Base-by-base conservation (phyloP, 2,113 vertebrate species). In the Pleuronectes platessa region DNA sequence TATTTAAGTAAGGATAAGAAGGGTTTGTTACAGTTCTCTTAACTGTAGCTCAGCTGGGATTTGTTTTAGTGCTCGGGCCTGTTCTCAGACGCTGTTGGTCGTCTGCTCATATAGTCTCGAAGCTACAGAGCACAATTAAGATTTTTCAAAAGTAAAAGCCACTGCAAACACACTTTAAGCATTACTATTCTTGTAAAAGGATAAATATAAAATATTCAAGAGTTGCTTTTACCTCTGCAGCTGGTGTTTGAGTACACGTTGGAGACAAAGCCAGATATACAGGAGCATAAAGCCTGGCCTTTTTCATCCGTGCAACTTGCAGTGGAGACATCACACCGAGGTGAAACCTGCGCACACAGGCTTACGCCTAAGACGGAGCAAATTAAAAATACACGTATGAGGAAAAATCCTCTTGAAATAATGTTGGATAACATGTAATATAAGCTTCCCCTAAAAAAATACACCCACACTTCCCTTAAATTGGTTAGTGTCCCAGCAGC, bases 221-320 rank as follows among this genome's bases (percentile, higher is more conserved):
- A 35, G 49, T 0, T 4, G 31, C 2, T 26, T 17, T 77, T 74
- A 95, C 94, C 93, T 89, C 1, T 74, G 80, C 94, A 95, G 79
- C 65, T 93, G 31, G 0, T 83, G 70, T 27, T 61, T 53, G 88
- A 81, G 83, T 85, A 91, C 13, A 74, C 9, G 5, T 1, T 24
- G 20, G 73, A 37, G 71, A 91, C 27, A 74, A 73, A 92, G 56
- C 88, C 91, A 0, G 26, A 12, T 20, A 5, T 72, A 67, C 94
- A 95, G 79, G 17, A 14, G 78, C 94, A 95, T 0, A 0, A 0
- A 37, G 66, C 13, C 3, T 0, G 4, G 5, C 92, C 92, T 0
- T 24, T 37, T 10, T 0, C 10, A 2, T 0, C 0, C 0, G 0
- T 6, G 71, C 94, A 95, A 0, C 0, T 2, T 17, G 93, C 84